Conservation (phyloP, 35 echinoderm and acorn worm genomes). For the Eucidaris tribuloides region DNA sequence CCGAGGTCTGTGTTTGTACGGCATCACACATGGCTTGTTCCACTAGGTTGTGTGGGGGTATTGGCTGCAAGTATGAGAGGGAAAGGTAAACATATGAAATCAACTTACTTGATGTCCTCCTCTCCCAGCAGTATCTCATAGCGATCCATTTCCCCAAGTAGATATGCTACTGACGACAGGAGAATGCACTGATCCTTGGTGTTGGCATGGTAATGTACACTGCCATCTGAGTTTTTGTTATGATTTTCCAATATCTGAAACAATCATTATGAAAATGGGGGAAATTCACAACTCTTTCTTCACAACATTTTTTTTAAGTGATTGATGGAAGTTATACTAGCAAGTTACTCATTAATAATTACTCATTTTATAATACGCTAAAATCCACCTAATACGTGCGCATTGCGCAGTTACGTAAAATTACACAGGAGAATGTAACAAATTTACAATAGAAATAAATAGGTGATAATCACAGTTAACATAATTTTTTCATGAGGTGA, state of each 20-base stretch:
- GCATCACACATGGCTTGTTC: not conserved
- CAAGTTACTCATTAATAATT: not conserved
- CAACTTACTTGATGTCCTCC: slow-evolving; percentile 41
- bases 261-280: not conserved
- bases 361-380: not conserved
- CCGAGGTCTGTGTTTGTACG: not conserved
- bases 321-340: no score
- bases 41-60: not conserved
- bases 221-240: not conserved
- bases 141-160: not conserved
- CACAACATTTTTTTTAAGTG: not conserved
- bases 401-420: no score
- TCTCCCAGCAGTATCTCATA: slow-evolving; percentile 4
- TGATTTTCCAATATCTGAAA: not conserved
- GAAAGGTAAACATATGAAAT: no score
- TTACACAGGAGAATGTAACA: no score
- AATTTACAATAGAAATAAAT: no score
- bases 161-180: slow-evolving; percentile 9
- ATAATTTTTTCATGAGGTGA: no score
- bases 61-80: no score
- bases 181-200: slow-evolving; percentile 44
- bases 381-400: no score
- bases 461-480: no score
- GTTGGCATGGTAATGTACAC: not conserved
- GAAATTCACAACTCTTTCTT: not conserved